A percentile compares a stretch with the other conserved stretches of the same genome.
phyloP scores from a whole-genome alignment of 2,888 invertebrate genomes.

The Ptilodon capucinus region DNA sequence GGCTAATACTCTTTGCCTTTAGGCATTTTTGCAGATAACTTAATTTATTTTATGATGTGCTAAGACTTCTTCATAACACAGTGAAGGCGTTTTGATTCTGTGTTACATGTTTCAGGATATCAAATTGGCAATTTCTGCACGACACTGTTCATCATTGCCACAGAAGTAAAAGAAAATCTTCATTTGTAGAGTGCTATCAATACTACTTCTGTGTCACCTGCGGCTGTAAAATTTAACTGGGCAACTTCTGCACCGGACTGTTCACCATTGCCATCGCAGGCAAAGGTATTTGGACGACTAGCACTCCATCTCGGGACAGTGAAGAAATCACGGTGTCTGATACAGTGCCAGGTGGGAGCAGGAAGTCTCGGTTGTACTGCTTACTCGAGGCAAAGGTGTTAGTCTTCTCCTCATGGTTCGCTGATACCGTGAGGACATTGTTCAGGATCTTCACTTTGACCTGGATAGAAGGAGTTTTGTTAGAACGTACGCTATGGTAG shows the following conservation, averaged over 20 bases:
- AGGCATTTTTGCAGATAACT: no score
- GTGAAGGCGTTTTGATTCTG: no score
- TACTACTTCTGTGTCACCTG: no score
- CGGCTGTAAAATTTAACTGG: no score
- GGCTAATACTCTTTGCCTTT: no score
- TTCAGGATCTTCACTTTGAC: slow-evolving; percentile 44
- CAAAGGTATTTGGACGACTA: slow-evolving; percentile 95
- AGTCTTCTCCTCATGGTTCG: slow-evolving; percentile 96
- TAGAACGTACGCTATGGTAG: no score
- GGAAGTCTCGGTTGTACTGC: slow-evolving; percentile 96
- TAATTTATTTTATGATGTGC: no score
- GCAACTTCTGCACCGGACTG: not conserved
- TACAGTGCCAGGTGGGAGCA: slow-evolving; percentile 94
- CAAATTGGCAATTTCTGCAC: not conserved
- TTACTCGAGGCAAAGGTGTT: slow-evolving; percentile 93
- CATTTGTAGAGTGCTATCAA: no score
- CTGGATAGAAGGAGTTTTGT: slow-evolving; percentile 51
- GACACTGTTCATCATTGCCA: slow-evolving; percentile 1
- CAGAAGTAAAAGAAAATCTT: slow-evolving; percentile 88
- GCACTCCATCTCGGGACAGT: slow-evolving; percentile 94
- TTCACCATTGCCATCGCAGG: slow-evolving; percentile 63
- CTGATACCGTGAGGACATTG: slow-evolving; percentile 87
- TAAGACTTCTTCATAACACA: no score
- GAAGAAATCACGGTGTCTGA: slow-evolving; percentile 94
- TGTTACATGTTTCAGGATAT: not conserved